Evolutionary conservation across 2,888 invertebrate species (phyloP), one percentile per base, ranked within the genome.

Genomic region (Alcis repandata): DNA sequence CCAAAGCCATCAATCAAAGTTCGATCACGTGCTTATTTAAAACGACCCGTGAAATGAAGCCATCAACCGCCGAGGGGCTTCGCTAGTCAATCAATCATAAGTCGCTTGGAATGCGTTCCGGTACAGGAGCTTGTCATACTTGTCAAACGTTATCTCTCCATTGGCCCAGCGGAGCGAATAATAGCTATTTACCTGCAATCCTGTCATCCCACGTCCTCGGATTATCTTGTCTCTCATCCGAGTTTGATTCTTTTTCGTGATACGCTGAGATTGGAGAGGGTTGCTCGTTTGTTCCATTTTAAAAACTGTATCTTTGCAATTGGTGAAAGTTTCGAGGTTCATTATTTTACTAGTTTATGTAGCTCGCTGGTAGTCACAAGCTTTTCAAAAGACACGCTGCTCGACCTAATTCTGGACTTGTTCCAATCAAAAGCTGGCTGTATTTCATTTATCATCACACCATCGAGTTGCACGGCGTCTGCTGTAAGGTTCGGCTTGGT

Each of bases 161-260:
- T 77, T 81, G 84, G 80, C 64, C 78, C 92, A 90, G 71, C 82
- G 90, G 86, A 91, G 90, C 92, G 91, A 63, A 84, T 92, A 91
- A 93, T 93, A 91, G 92, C 90, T 92, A 92, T 89, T 92, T 92
- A 92, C 92, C 92, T 92, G 85, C 78, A 75, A 53, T 63, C 63
- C 63, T 43, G 56, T 52, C 67, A 59, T 79, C 79, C 80, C 82
- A 75, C 83, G 81, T 84, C 83, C 71, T 67, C 62, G 85, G 88
- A 91, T 92, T 88, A 91, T 91, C 86, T 82, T 77, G 72, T 80
- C 79, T 79, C 71, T 75, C 79, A 76, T 82, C 82, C 79, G 83
- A 84, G 85, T 86, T 86, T 86, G 87, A 87, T 90, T 87, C 86
- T 86, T 87, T 81, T 84, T 74, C n/a, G 72, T 75, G 80, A 83